Base-by-base conservation (phyloP, 2,888 invertebrate species). In the Chaitophorus viminalis region DNA sequence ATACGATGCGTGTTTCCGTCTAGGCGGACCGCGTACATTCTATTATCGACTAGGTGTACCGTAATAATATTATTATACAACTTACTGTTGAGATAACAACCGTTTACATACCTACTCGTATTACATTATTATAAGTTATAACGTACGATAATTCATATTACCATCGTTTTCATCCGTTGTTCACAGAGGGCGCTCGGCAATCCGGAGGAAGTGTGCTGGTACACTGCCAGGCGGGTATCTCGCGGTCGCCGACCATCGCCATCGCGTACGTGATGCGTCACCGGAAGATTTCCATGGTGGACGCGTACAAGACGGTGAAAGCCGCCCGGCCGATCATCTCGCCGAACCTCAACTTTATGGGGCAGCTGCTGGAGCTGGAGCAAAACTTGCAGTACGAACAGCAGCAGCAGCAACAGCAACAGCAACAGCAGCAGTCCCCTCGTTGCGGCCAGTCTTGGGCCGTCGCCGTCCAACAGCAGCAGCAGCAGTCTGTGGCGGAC, bases 161-260 rank as follows among this genome's bases (percentile, higher is more conserved):
- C n/a, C n/a, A n/a, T n/a, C n/a, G n/a, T n/a, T 0, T 54, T 17
- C 54, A 54, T 14, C 18, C 54, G 21, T 60, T 60, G 60, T 89
- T 93, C 94, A 31, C 93, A 95, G 95, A 95, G 91, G 94, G 94
- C 91, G 95, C 95, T 77, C 93, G 94, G 92, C 94, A 93, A 92
- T 94, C 91, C 88, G 95, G 93, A 90, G 94, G 92, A 91, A 94
- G 95, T 90, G 96, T 98, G 72, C 93, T 98, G 91, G 95, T 98
- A 89, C 98, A 98, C 92, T 98, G 98, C 92, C 98, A 98, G 91
- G 98, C 98, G 82, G 98, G 98, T 83, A 96, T 98, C 82, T 98
- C 98, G 87, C 94, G 98, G 90, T 98, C 98, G 90, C 97, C 98
- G 89, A 98, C 98, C 89, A 94, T 98, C 91, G 97, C 97, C 91